Evolutionary conservation across 2,888 invertebrate species (phyloP).

Genomic region (Aporophyla lueneburgensis): DNA sequence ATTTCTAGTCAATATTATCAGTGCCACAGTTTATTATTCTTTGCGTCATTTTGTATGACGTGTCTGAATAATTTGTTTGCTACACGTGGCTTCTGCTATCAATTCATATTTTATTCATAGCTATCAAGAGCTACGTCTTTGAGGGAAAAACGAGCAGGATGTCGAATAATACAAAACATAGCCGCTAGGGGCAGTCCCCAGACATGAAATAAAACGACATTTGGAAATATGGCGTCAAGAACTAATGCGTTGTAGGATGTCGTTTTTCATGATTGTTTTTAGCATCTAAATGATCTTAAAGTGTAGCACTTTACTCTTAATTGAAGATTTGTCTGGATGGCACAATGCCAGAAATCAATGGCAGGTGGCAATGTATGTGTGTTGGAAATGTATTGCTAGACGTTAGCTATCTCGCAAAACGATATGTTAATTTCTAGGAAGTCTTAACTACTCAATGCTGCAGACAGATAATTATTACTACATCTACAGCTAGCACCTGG

Average conservation of each 20-base stretch:
- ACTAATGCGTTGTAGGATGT: too few species aligned
- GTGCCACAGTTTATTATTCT: slow-evolving; percentile 12
- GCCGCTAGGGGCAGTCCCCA: slow-evolving; percentile 8
- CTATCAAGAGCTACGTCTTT: not conserved
- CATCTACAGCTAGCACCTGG: not conserved
- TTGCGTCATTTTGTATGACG: slow-evolving; percentile 46
- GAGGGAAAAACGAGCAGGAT: slow-evolving; percentile 30
- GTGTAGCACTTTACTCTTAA: slow-evolving; percentile 21
- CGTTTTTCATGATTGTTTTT: slow-evolving; percentile 12
- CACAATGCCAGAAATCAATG: slow-evolving; percentile 26
- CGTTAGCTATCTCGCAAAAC: not conserved
- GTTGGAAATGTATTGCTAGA: not conserved
- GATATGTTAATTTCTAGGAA: slow-evolving; percentile 3
- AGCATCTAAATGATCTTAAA: slow-evolving; percentile 11
- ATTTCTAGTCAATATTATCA: slow-evolving; percentile 21
- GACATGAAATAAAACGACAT: slow-evolving; percentile 15
- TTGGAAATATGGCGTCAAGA: slow-evolving; percentile 29
- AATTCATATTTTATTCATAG: slow-evolving; percentile 49
- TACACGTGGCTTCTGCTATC: slow-evolving; percentile 33
- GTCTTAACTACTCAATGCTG: not conserved
- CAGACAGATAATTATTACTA: slow-evolving; percentile 7
- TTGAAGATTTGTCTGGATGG: slow-evolving; percentile 26
- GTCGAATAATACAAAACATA: not conserved
- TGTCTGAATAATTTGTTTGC: slow-evolving; percentile 8
- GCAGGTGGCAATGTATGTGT: not conserved